Evolutionary conservation across 1,140 invertebrate species (phyloP).

Genomic region (Cepaea nemoralis): DNA sequence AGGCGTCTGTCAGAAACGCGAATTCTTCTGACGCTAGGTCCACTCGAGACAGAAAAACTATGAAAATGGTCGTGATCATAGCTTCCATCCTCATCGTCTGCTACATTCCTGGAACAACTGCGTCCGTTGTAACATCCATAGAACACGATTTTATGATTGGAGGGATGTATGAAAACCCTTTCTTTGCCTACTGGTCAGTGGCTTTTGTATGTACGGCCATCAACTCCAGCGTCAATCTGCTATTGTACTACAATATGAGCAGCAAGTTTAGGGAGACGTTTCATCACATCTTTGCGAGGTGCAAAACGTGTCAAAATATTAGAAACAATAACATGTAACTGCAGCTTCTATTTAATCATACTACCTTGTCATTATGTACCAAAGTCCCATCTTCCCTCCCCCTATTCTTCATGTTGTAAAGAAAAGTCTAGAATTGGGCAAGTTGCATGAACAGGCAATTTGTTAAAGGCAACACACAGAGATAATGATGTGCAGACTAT

Average conservation of each 20-base stretch:
- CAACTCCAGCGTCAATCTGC: conserved; percentile 16
- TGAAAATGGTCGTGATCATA: background rate
- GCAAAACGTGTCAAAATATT: too few relatives aligned
- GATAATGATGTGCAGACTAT: too few relatives aligned
- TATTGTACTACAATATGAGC: conserved; percentile 25
- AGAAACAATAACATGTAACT: too few relatives aligned
- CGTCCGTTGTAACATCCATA: background rate
- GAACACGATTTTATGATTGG: background rate
- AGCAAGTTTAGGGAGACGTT: background rate
- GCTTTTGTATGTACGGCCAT: background rate
- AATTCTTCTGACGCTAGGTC: background rate
- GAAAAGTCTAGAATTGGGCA: too few relatives aligned
- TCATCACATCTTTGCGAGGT: background rate
- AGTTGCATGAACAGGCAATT: too few relatives aligned
- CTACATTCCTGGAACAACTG: background rate
- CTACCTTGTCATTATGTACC: too few relatives aligned
- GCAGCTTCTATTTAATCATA: too few relatives aligned
- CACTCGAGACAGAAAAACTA: background rate
- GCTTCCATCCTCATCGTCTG: conserved; percentile 1
- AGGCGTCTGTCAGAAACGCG: too few relatives aligned
- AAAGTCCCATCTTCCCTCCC: too few relatives aligned
- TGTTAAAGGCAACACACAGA: too few relatives aligned
- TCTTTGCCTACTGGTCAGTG: background rate
- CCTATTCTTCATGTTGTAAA: too few relatives aligned
- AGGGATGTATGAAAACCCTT: background rate